Evolutionary conservation across 1,140 invertebrate genomes (phyloP).

Genomic region (Danaus melanippus): DNA sequence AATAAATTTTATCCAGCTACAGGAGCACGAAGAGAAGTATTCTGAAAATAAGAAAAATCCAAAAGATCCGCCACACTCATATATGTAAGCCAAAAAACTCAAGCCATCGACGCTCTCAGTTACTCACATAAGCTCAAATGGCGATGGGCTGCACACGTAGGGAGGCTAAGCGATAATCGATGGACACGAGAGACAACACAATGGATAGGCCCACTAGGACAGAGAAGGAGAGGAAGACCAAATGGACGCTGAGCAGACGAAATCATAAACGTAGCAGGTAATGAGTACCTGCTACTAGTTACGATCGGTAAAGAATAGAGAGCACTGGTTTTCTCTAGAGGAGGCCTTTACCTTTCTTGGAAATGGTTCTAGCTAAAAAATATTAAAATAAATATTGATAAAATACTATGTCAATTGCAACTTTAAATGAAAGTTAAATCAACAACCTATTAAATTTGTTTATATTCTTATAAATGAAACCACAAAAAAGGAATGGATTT

Average conservation of each 20-base stretch:
- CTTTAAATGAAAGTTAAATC: slow-evolving; percentile 1
- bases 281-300: slow-evolving; percentile 11
- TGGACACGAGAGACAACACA: slow-evolving; percentile 9
- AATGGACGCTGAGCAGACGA: slow-evolving; percentile 19
- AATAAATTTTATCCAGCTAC: slow-evolving; percentile 17
- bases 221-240: slow-evolving; percentile 15
- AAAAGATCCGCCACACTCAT: slow-evolving; percentile 11
- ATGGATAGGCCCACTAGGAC: background rate
- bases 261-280: slow-evolving; percentile 20
- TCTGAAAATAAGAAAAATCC: slow-evolving; percentile 10
- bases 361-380: slow-evolving; percentile 1
- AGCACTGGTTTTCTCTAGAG: slow-evolving; percentile 16
- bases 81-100: slow-evolving; percentile 11
- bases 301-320: slow-evolving; percentile 13
- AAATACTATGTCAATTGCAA: slow-evolving; percentile 3
- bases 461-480: slow-evolving; percentile 1
- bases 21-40: slow-evolving; percentile 15
- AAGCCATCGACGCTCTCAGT: slow-evolving; percentile 4
- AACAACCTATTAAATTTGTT: slow-evolving; percentile 1
- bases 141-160: slow-evolving; percentile 8
- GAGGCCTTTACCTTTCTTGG: slow-evolving; percentile 1
- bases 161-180: slow-evolving; percentile 8
- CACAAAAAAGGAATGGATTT: slow-evolving; percentile 1
- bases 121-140: slow-evolving; percentile 9
- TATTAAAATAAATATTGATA: slow-evolving; percentile 2